Percentiles rank a stretch among this genome's conserved stretches.
Conservation (phyloP, 2,113 vertebrate species). For the Cavia aperea region DNA sequence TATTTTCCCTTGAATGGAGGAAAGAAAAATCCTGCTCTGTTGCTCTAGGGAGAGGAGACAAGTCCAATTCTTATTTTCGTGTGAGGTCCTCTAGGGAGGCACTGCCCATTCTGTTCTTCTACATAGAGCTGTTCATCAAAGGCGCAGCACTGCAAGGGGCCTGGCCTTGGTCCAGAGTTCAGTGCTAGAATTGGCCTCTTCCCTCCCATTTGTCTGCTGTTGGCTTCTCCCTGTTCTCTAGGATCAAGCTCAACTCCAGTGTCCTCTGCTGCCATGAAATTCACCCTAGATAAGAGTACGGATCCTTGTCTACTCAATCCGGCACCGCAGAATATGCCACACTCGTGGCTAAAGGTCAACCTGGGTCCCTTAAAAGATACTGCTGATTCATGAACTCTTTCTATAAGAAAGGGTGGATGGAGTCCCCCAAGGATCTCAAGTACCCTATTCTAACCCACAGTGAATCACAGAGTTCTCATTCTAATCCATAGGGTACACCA, state of each 20-base stretch:
- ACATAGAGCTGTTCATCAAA: fast-evolving
- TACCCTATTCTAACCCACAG: not conserved
- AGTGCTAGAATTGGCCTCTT: not conserved
- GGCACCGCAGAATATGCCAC: fast-evolving
- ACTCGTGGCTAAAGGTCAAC: fast-evolving
- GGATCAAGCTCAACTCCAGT: too few species aligned
- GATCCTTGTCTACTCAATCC: too few species aligned
- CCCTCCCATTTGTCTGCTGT: too few species aligned
- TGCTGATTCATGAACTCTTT: not conserved
- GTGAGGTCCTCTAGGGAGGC: not conserved
- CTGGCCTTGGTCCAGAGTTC: fast-evolving
- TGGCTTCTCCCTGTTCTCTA: too few species aligned
- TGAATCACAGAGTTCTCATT: not conserved
- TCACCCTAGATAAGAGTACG: not conserved
- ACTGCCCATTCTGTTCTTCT: fast-evolving
- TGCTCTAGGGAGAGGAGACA: fast-evolving
- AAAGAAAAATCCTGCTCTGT: fast-evolving
- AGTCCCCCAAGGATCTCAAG: fast-evolving
- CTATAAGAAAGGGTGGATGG: not conserved
- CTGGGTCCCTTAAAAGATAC: fast-evolving
- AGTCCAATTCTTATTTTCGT: not conserved
- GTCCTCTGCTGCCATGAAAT: not conserved
- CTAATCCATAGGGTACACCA: not conserved
- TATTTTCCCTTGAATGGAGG: not conserved
- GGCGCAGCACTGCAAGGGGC: fast-evolving